Base-by-base conservation (phyloP, 64 coral and sea anemone genomes). In the Actinia tenebrosa region DNA sequence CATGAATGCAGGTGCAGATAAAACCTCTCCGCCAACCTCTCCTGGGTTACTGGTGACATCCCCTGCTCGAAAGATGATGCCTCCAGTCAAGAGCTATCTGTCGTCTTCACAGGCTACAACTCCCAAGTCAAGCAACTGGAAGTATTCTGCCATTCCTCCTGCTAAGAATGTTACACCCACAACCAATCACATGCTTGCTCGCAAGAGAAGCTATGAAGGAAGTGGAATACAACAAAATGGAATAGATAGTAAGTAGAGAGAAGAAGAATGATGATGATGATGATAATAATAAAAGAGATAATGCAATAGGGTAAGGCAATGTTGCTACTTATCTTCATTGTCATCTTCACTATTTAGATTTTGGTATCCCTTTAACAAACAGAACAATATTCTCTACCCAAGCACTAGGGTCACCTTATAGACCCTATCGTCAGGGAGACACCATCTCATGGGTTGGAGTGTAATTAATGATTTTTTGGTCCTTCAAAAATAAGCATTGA, bases 1-100 rank as follows among this genome's bases (percentile, higher is more conserved):
- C 27, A 46, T 89, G 71, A 77, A 78, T 5, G 90, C 82, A 16
- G 60, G 84, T 50, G 77, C 80, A 16, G 89, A 86, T 37, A 79
- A 89, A 37, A 68, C 47, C 47, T 60, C 68, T 30, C 82, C 89
- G 18, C 55, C 97, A 44, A 87, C 93, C 7, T 87, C 93, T 10
- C 91, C 91, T 44, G 94, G 84, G 16, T 83, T 92, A 46, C 45
- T 82, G 11, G 91, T 93, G 3, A 99, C 91, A 11, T 99, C 97
- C 22, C 97, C 97, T 5, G 91, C 97, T 26, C 77, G 97, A 37
- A 99, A 99, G 89, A 87, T 99, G 97, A 92, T 99, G 45, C 97
- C 93, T 9, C 93, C 96, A 3, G 89, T 88, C 19, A 95, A 95
- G 72, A 95, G 56, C 53, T 95, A 95, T 45, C 78, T 93, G 56